Base-by-base conservation (phyloP, 2,797 vertebrate species). In the Ceyx erithaca region DNA sequence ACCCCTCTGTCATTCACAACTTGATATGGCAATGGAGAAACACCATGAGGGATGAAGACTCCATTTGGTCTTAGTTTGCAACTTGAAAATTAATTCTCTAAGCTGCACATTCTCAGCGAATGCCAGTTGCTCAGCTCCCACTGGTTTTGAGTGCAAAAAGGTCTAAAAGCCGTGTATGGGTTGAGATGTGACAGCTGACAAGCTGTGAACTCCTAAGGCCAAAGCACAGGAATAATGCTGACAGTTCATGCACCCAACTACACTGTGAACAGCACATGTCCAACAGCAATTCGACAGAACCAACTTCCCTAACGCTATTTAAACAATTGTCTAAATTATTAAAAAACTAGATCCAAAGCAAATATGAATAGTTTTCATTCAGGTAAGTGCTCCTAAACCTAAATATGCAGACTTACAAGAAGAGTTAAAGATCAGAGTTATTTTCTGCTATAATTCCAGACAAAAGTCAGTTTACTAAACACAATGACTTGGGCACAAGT, bases 101-200 rank as follows among this genome's bases (percentile, higher is more conserved):
- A 80, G 23, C 46, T 69, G 20, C 30, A 76, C 0, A 0, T 37
- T 40, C 33, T 79, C 51, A 77, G 57, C 14, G 77, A 61, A 10
- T 15, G 15, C 7, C 63, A 72, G 14, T 10, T 77, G 28, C 33
- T 66, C 86, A 37, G 41, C 14, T 70, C 18, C 17, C n/a, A 7
- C 6, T n/a, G 68, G 31, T 6, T 46, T 51, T 41, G 55, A 37
- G 35, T 40, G 28, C 4, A 48, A 40, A 51, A 51, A 30, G 9
- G 7, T 49, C 26, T n/a, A 51, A 69, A 26, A 7, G 12, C 5
- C 1, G 0, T 1, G 20, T 4, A 8, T 12, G 21, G 26, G 37
- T 80, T 85, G 33, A 82, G 75, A 41, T 20, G 14, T 14, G 28
- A 54, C 45, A 79, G 28, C 30, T 72, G 80, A 10, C 2, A 43